Evolutionary conservation across 2,888 invertebrate species (phyloP), one percentile per base, ranked within the genome.

Genomic region (Palloptera scutellata): DNA sequence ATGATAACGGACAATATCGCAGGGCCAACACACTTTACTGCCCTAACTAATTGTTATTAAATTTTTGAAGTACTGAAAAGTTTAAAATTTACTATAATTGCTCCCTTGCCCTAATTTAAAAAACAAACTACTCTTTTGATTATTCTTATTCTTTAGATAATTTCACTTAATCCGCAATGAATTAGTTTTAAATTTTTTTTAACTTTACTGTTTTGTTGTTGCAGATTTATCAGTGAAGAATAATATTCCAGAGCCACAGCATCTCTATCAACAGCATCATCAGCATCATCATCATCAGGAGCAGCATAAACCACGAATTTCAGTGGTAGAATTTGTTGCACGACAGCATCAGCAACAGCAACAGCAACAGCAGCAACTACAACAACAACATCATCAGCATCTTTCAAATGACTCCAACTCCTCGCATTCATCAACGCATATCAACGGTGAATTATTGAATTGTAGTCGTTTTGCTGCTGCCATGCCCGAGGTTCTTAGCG

Each of bases 291-390:
- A 61, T 12, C 66, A 66, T 20, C 74, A 73, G 70, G 75, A 76
- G 64, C 74, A 58, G 61, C 66, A 70, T 15, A 72, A 73, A 67
- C 70, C 73, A 86, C 91, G 89, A 87, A 92, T 91, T 89, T 93
- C 93, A 92, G 93, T 94, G 86, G 93, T 93, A 86, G 93, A 93
- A 88, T 91, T 93, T 86, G 91, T 92, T 82, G 88, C 92, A 84
- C 91, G 92, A 1, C 19, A 73, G 20, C 55, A 58, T 41, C 64
- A 66, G 15, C 64, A 68, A 52, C 73, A 70, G n/a, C 70, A 72
- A 42, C 70, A 71, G 30, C 73, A 75, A 8, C 68, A 71, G 13
- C 63, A 71, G 61, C 72, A 69, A 6, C 70, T 73, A 4, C 70
- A 71, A 1, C 45, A 58, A 1, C 71, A 72, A 6, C 67, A 69